Evolutionary conservation across 2,888 invertebrate genomes (phyloP).

Genomic region (Mimas tiliae): DNA sequence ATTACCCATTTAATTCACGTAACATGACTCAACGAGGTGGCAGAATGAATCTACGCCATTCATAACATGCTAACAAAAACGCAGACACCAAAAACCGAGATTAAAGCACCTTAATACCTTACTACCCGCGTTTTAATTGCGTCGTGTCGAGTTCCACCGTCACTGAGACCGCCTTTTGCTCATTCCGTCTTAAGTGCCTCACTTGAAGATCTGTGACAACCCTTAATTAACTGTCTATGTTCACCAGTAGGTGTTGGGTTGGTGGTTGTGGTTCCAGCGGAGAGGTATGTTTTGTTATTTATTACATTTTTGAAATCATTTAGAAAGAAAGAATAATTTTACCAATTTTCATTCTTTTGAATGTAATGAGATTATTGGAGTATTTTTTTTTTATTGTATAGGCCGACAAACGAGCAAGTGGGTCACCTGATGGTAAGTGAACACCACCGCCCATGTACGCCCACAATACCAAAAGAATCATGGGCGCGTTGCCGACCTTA

Average conservation of each 20-base stretch:
- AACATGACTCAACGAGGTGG: conserved; percentile 4
- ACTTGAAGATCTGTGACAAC: conserved; percentile 58
- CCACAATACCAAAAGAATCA: too few relatives aligned
- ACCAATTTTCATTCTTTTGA: too few relatives aligned
- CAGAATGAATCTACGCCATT: conserved; percentile 16
- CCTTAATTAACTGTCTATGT: conserved; percentile 62
- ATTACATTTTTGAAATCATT: not conserved
- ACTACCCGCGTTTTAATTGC: conserved; percentile 57
- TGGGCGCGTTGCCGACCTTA: too few relatives aligned
- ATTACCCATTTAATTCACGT: not conserved
- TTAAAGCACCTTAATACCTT: conserved; percentile 23
- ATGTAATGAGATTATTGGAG: too few relatives aligned
- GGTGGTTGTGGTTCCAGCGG: not conserved
- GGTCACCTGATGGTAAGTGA: too few relatives aligned
- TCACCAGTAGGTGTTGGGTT: conserved; percentile 5
- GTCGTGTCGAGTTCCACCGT: conserved; percentile 52
- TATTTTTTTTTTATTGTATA: too few relatives aligned
- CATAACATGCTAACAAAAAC: conserved; percentile 20
- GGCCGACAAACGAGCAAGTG: too few relatives aligned
- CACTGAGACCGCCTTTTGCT: conserved; percentile 62
- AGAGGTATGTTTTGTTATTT: not conserved
- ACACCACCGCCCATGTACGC: too few relatives aligned
- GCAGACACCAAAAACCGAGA: conserved; percentile 18
- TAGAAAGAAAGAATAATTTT: too few relatives aligned
- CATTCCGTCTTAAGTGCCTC: conserved; percentile 62